Evolutionary conservation across 2,888 invertebrate species (phyloP).

Genomic region (Chaitophorus viminalis): DNA sequence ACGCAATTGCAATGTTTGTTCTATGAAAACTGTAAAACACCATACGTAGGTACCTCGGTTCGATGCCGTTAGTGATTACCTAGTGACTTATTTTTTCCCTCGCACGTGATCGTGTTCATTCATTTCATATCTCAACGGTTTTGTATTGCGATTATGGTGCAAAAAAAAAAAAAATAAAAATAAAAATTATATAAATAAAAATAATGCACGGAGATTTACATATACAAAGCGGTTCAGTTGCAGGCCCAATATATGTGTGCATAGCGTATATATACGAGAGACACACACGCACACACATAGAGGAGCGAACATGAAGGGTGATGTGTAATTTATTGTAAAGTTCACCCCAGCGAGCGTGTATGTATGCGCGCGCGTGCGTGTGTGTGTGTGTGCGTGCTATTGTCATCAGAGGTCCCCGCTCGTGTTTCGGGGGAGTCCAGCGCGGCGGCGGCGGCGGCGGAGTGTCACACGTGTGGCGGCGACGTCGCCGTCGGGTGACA

Average conservation of each 20-base stretch:
- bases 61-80: constrained; percentile 34
- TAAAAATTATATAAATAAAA: constrained; percentile 42
- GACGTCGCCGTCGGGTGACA: constrained; percentile 55
- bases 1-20: neutral
- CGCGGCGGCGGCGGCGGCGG: neutral
- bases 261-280: neutral
- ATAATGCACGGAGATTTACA: constrained; percentile 50
- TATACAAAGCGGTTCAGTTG: constrained; percentile 58
- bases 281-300: no score
- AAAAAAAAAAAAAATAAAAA: constrained; percentile 27
- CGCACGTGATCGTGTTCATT: neutral
- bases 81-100: constrained; percentile 28
- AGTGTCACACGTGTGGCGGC: constrained; percentile 58
- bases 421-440: constrained; percentile 54
- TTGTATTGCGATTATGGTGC: constrained; percentile 28
- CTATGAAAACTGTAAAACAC: no score
- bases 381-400: constrained; percentile 26
- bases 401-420: constrained; percentile 35
- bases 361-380: neutral
- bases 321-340: constrained; percentile 60
- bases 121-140: constrained; percentile 40
- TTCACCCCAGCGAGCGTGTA: constrained; percentile 27
- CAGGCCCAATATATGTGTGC: neutral
- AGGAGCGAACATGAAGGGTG: neutral
- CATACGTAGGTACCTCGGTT: neutral